Evolutionary conservation across 2,113 vertebrate genomes (phyloP), one percentile per base, ranked within the genome.

Genomic region (Terrapene triunguis): DNA sequence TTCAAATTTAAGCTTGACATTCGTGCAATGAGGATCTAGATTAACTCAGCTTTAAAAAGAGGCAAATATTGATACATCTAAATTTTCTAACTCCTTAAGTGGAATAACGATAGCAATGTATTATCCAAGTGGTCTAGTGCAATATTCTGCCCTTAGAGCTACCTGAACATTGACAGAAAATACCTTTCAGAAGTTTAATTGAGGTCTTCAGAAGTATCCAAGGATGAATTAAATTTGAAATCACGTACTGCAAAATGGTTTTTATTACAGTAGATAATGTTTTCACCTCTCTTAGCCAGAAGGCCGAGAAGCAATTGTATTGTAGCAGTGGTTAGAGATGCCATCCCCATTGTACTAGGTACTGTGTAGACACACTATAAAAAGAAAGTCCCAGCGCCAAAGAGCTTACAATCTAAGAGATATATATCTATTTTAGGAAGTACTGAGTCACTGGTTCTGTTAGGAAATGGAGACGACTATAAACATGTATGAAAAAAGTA

Each of bases 1-100:
- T 55, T 55, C 54, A 55, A 55, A 55, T 55, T 55, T 55, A 55
- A 55, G 22, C 22, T 55, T 55, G 21, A 1, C 51, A 78, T 62
- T 94, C 74, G 51, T 62, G 87, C 24, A 12, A n/a, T 1, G 78
- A 50, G 4, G 6, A 80, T 29, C 17, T 54, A 79, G 22, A 59
- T 10, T 13, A 32, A 72, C 82, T 87, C 80, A 12, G 10, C 9
- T 84, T 0, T 1, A 80, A 55, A 55, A 48, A 0, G 0, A 82
- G 44, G 44, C 55, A 76, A 54, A 53, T 44, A n/a, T 22, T 21
- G 5, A 78, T 7, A 11, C 0, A 29, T 8, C 35, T 51, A 32
- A 22, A 72, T 90, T 87, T 48, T 53, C n/a, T 90, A 65, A 80
- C n/a, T 42, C 74, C 57, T 59, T 35, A n/a, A 72, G 27, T 6